Evolutionary conservation across 2,113 vertebrate species (phyloP), one percentile per base, ranked within the genome.

Genomic region (Felis catus): DNA sequence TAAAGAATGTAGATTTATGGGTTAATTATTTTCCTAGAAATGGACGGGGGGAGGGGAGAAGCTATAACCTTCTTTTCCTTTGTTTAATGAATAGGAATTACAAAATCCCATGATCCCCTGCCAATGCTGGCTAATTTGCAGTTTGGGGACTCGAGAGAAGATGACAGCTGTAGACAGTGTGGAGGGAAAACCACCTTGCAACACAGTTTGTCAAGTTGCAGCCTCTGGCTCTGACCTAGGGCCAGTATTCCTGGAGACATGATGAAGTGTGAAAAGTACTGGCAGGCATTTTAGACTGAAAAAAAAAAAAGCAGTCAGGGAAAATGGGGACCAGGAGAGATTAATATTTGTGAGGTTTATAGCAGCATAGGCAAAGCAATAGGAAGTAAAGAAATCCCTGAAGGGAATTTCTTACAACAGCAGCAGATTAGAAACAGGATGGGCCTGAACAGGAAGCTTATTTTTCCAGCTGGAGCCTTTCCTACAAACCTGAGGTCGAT

Each of bases 261-360:
- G 98, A 99, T 99, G 98, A 99, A 98, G 99, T 99, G 99, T 99
- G 98, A 99, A 99, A 98, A 98, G 98, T 94, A 95, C 98, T 98
- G 98, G 98, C 98, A 99, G 98, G 97, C 95, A 97, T 98, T 98
- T 98, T 98, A 98, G 97, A 97, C 96, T 58, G 6, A 55, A 68
- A 85, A 45, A 89, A 53, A 98, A 86, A 78, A 63, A 98, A 96
- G 97, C 95, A 90, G 97, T 98, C 93, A 97, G 98, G 98, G 98
- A 98, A 98, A 98, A 98, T 96, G 93, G 68, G 84, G 91, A 98
- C 97, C 96, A 97, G 98, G 97, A 97, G 98, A 98, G 98, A 98
- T 98, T 98, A 98, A 99, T 99, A 98, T 98, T 98, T 97, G 98
- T 98, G 96, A 97, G 82, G 97, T 98, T 99, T 98, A 98, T 96